Conservation (phyloP, 2,113 vertebrate genomes). For the Tragelaphus buxtoni region DNA sequence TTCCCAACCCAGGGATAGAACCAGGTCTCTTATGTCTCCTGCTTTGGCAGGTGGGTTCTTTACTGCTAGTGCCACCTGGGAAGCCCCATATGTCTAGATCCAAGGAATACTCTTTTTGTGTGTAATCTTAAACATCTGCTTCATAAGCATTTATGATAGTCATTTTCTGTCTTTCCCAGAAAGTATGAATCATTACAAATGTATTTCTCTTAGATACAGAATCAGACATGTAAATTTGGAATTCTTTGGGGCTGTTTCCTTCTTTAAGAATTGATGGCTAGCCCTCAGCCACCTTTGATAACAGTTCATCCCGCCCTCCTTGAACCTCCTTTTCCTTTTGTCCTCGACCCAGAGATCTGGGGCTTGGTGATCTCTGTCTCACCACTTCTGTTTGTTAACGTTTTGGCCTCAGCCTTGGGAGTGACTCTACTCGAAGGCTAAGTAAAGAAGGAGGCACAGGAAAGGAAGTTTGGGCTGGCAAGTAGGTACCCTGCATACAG, state of each 20-base stretch:
- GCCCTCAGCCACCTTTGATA: not conserved
- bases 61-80: not conserved
- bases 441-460: not conserved
- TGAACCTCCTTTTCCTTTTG: not conserved
- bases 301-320: not conserved
- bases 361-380: not conserved
- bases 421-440: not conserved
- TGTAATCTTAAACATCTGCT: not conserved
- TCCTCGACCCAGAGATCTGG: not conserved
- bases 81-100: not conserved
- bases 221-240: not conserved
- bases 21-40: not conserved
- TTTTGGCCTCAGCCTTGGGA: not conserved
- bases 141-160: not conserved
- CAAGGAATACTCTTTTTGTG: not conserved
- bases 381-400: no score
- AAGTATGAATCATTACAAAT: not conserved
- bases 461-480: not conserved
- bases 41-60: not conserved
- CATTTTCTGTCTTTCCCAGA: not conserved
- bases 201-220: not conserved
- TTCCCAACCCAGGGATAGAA: not conserved
- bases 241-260: not conserved
- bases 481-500: rapidly evolving
- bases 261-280: not conserved